Base-by-base conservation (phyloP, 2,888 invertebrate species). In the Meghimatium bilineatum region DNA sequence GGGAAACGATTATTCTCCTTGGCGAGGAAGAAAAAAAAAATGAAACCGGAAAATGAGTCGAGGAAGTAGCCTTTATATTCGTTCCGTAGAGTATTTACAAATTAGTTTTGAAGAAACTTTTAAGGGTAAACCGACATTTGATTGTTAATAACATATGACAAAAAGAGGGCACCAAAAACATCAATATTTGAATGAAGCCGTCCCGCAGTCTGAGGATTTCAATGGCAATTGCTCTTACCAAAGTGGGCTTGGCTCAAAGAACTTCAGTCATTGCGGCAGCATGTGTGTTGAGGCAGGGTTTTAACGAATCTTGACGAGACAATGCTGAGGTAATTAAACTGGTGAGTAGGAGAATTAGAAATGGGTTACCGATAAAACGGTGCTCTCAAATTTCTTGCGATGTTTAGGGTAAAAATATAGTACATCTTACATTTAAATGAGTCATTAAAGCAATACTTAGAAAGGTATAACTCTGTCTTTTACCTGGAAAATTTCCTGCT, bases 81-180 rank as follows among this genome's bases (percentile, higher is more conserved):
- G 20, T 20, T 3, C 26, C 14, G 71, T 5, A 71, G 17, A 34
- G 69, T 17, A 69, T 38, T 38, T 3, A 38, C 14, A 69, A 67
- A 67, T 34, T 36, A 36, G 38, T 36, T 38, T 20, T 69, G 2
- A 44, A 72, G 29, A 49, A 72, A 72, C 49, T 8, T 26, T 29
- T 6, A 44, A 72, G 49, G 44, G 72, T 44, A 72, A 44, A 72
- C 72, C 72, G 29, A 29, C n/a, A 44, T 72, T 72, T 72, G 23
- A 72, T 72, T 72, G 44, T 44, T 72, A 72, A 72, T 72, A 49
- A 72, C 72, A 72, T 44, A 72, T n/a, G 49, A 72, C 72, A 72
- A 72, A 72, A 44, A 29, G 44, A 72, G 34, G 29, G 26, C 44
- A 44, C 44, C 44, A 72, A 72, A 26, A 49, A 26, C 44, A 72